Evolutionary conservation across 2,888 invertebrate species (phyloP).

Genomic region (Ptychoptera contaminata): DNA sequence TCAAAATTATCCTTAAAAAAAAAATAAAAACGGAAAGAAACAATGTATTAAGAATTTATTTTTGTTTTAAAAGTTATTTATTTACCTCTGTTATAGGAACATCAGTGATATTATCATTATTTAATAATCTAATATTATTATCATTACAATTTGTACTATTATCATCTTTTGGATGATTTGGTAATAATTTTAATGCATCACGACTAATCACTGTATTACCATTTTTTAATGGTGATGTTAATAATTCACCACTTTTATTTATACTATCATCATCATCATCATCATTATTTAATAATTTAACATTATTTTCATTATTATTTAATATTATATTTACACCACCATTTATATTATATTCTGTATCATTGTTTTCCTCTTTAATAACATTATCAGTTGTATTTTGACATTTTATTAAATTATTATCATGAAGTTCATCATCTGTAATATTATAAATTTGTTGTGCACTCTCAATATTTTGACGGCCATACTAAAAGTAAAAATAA

Average conservation of each 20-base stretch:
- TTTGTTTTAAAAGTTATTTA: no score
- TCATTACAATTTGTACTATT: conserved; percentile 1
- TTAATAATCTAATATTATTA: no score
- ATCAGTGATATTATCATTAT: no score
- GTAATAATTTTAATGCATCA: conserved; percentile 56
- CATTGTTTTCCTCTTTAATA: conserved; percentile 6
- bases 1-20: conserved; percentile 24
- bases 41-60: background rate
- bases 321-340: background rate
- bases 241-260: background rate
- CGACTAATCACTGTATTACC: conserved; percentile 55
- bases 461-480: conserved; percentile 61
- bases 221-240: conserved; percentile 10
- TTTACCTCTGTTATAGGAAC: no score
- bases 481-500: conserved; percentile 46
- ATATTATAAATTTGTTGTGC: background rate
- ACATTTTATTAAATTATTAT: conserved; percentile 24
- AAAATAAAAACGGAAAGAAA: background rate
- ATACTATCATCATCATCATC: background rate
- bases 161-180: conserved; percentile 30
- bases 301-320: conserved; percentile 3
- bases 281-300: conserved; percentile 2
- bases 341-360: conserved; percentile 10
- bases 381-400: conserved; percentile 12
- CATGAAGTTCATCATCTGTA: conserved; percentile 30